phyloP scores from a whole-genome alignment of 2,888 invertebrate species.

The Rhagonycha lutea region DNA sequence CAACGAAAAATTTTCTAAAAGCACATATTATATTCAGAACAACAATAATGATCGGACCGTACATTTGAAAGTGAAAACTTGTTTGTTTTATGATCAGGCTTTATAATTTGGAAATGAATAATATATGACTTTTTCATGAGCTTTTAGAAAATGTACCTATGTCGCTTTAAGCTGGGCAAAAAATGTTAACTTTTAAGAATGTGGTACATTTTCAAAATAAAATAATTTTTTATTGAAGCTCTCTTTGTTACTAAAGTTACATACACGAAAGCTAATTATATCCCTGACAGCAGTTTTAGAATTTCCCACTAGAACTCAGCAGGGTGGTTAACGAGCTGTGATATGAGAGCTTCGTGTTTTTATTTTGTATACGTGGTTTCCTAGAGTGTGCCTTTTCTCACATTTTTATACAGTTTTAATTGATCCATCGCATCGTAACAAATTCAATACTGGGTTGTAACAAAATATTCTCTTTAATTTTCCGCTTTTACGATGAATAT shows the following conservation, averaged over 20 bases:
- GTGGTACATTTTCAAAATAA: background rate
- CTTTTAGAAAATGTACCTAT: background rate
- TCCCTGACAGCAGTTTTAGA: conserved; percentile 36
- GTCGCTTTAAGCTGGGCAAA: background rate
- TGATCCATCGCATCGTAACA: conserved; percentile 2
- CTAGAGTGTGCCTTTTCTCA: conserved; percentile 7
- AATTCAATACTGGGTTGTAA: background rate
- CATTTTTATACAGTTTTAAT: conserved; percentile 7
- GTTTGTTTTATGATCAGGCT: background rate
- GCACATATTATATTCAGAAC: background rate
- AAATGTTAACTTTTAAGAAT: background rate
- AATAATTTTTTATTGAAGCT: conserved; percentile 1
- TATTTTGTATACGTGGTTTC: conserved; percentile 24
- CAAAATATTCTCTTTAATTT: background rate
- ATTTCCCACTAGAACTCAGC: conserved; percentile 32
- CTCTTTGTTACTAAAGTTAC: conserved; percentile 28
- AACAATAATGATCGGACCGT: background rate
- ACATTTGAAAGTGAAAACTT: background rate
- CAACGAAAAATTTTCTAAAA: background rate
- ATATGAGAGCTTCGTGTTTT: conserved; percentile 27
- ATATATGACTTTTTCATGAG: background rate
- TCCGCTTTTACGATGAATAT: background rate
- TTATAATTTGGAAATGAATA: background rate
- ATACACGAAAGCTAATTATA: conserved; percentile 38
- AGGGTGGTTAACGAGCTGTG: conserved; percentile 30